These are phyloP conservation scores for Emmelina monodactyla DNA, from an alignment of 2,888 invertebrate species.

Conservation along the genomic window DNA sequence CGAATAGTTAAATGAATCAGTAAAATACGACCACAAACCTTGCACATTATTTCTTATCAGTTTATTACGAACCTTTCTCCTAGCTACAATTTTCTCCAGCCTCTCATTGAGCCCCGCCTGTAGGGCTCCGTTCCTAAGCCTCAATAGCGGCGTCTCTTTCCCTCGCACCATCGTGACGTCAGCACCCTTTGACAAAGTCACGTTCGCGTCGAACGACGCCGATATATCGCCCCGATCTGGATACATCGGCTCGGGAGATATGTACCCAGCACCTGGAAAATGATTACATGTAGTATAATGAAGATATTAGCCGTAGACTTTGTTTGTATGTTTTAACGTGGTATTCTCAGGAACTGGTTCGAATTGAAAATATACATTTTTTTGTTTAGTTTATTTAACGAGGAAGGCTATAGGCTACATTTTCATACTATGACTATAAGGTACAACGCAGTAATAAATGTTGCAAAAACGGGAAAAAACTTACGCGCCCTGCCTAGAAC, in stretches of 20 bases:
- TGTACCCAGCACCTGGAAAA: constrained; percentile 55
- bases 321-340: no score
- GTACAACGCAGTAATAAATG: no score
- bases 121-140: constrained; percentile 73
- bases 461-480: no score
- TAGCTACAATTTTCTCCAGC: constrained; percentile 60
- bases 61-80: constrained; percentile 52
- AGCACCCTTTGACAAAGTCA: constrained; percentile 26
- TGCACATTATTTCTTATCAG: no score
- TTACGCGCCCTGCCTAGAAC: no score
- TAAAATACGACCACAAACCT: no score
- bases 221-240: constrained; percentile 59
- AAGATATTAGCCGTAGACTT: background rate
- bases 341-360: no score
- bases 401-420: no score
- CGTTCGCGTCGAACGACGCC: constrained; percentile 38
- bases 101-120: constrained; percentile 70
- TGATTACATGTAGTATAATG: constrained; percentile 1
- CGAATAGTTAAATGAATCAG: no score
- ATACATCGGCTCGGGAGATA: constrained; percentile 72
- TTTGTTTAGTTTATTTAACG: no score
- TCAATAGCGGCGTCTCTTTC: constrained; percentile 56
- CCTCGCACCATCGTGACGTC: constrained; percentile 21
- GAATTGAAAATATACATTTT: no score
- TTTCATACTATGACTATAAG: no score